Percentiles rank a stretch among this genome's conserved stretches.
These are phyloP conservation scores for Cromileptes altivelis DNA, from an alignment of 2,113 vertebrate species.

Conservation along the genomic window DNA sequence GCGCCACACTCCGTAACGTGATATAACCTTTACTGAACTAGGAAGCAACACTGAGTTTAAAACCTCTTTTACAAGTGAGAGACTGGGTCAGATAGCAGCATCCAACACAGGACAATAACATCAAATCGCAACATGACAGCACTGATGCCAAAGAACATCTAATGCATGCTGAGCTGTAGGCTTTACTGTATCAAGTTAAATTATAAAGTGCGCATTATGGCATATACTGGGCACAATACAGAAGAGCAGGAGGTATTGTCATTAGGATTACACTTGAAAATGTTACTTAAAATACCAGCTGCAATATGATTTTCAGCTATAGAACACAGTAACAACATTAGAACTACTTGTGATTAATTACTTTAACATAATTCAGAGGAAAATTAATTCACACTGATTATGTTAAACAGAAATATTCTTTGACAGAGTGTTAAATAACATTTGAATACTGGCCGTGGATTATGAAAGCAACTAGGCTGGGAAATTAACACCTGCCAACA, in stretches of 20 bases:
- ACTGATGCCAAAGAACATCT: constrained; percentile 17
- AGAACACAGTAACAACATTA: background rate
- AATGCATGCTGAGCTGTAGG: constrained; percentile 24
- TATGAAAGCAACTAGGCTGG: constrained; percentile 57
- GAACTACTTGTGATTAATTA: constrained; percentile 32
- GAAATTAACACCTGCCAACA: constrained; percentile 73
- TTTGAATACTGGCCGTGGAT: constrained; percentile 42
- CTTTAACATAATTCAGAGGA: constrained; percentile 14
- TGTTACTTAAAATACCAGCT: background rate
- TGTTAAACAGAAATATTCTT: constrained; percentile 38
- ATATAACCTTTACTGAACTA: too few relatives aligned
- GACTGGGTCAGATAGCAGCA: too few relatives aligned
- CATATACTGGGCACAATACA: background rate
- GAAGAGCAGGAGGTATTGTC: background rate
- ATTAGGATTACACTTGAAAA: background rate
- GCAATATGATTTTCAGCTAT: background rate
- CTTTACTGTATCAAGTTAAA: constrained; percentile 19
- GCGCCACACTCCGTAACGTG: background rate
- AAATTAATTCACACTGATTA: constrained; percentile 51
- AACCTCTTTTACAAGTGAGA: too few relatives aligned
- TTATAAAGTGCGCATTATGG: constrained; percentile 8
- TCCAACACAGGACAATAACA: too few relatives aligned
- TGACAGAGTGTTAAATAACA: constrained; percentile 58
- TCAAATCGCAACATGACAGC: background rate
- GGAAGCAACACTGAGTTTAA: too few relatives aligned